These are phyloP conservation scores for Chionodraco myersi DNA, from an alignment of 2,113 vertebrate species.

Conservation along the genomic window DNA sequence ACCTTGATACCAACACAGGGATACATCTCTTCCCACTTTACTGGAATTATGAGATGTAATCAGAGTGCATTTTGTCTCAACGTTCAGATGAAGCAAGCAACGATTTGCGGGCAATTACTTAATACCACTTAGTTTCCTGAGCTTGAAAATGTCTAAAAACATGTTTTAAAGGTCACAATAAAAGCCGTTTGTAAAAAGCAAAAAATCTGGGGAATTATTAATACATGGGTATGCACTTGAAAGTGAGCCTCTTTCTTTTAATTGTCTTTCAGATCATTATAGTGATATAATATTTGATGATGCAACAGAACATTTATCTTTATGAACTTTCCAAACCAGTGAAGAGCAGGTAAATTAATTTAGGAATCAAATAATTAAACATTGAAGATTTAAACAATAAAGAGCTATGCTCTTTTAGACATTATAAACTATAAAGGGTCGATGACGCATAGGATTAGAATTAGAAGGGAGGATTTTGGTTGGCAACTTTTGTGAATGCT, in stretches of 20 bases:
- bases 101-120: constrained; percentile 11
- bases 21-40: not conserved
- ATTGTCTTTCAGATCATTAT: constrained; percentile 9
- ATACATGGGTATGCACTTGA: constrained; percentile 7
- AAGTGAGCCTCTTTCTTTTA: not conserved
- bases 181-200: constrained; percentile 27
- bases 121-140: constrained; percentile 43
- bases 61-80: constrained; percentile 6
- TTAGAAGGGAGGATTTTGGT: constrained; percentile 12
- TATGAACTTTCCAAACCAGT: constrained; percentile 31
- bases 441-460: constrained; percentile 53
- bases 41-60: constrained; percentile 18
- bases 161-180: constrained; percentile 37
- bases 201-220: constrained; percentile 5
- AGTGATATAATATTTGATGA: constrained; percentile 43
- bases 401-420: constrained; percentile 29
- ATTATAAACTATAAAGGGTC: constrained; percentile 34
- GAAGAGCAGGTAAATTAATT: constrained; percentile 39
- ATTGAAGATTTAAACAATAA: constrained; percentile 25
- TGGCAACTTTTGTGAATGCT: constrained; percentile 35
- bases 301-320: constrained; percentile 38
- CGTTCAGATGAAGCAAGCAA: constrained; percentile 7
- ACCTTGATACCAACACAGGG: not conserved
- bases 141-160: constrained; percentile 31
- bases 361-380: constrained; percentile 35